Conservation (phyloP, 1,140 invertebrate genomes). For the Calliopsis andreniformis region DNA sequence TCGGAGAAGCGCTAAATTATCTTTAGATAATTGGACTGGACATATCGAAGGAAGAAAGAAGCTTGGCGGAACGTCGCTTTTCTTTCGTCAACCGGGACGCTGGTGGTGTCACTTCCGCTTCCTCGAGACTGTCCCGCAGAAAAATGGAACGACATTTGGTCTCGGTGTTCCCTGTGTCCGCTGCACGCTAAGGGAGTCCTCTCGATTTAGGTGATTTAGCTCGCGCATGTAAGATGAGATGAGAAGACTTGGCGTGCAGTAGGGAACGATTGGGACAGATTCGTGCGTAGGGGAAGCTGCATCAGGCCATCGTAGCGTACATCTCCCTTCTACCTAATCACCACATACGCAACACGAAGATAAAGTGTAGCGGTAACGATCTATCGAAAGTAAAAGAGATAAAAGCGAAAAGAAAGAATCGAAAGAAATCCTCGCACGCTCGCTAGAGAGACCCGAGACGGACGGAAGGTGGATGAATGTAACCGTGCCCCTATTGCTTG, state of each 20-base stretch:
- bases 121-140: constrained; percentile 65
- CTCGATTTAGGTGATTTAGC: background rate
- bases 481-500: constrained; percentile 74
- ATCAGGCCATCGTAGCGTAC: constrained; percentile 52
- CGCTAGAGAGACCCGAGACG: constrained; percentile 58
- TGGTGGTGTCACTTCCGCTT: constrained; percentile 70
- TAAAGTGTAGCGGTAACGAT: constrained; percentile 19
- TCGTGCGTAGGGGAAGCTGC: constrained; percentile 56
- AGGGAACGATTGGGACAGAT: constrained; percentile 44
- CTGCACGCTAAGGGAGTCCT: constrained; percentile 13
- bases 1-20: constrained; percentile 12
- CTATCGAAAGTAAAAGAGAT: constrained; percentile 12
- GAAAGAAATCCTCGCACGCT: constrained; percentile 52
- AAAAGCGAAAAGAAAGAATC: constrained; percentile 34
- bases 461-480: constrained; percentile 49
- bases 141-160: background rate
- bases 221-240: background rate
- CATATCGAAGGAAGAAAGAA: constrained; percentile 58
- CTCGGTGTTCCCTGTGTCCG: background rate
- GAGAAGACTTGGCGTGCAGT: no score
- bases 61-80: constrained; percentile 78
- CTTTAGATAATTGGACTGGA: no score
- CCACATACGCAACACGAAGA: constrained; percentile 58
- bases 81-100: constrained; percentile 80
- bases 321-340: constrained; percentile 54